Evolutionary conservation across 2,888 invertebrate genomes (phyloP).

Genomic region (Eupithecia subfuscata): DNA sequence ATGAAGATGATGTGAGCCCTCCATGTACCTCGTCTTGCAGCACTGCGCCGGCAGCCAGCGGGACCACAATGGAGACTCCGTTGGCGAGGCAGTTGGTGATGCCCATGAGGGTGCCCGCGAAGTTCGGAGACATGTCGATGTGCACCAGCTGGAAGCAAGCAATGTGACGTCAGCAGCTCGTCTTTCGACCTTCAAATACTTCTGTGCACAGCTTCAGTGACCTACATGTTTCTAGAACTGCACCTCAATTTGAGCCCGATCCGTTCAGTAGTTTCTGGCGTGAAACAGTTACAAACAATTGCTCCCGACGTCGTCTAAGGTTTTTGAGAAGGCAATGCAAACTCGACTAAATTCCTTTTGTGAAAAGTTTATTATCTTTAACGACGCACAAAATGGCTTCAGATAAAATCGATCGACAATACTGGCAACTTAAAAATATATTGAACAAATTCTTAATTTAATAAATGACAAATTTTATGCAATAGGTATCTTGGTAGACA

Average conservation of each 20-base stretch:
- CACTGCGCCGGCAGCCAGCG: constrained; percentile 87
- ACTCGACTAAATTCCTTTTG: no score
- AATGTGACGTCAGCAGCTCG: neutral
- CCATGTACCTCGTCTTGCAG: constrained; percentile 78
- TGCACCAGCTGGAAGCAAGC: constrained; percentile 88
- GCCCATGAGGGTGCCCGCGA: constrained; percentile 92
- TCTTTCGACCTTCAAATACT: neutral
- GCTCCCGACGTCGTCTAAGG: no score
- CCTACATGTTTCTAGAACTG: neutral
- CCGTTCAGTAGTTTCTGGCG: neutral
- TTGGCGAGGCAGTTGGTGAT: constrained; percentile 91
- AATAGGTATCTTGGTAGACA: no score
- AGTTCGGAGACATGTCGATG: constrained; percentile 92
- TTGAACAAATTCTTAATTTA: no score
- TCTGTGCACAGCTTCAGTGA: neutral
- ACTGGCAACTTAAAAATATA: no score
- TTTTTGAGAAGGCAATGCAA: no score
- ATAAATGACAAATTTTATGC: no score
- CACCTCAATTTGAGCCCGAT: neutral
- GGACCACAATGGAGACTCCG: constrained; percentile 90
- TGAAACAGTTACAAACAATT: neutral
- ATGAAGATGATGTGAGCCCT: no score
- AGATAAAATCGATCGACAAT: no score
- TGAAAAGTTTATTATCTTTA: no score
- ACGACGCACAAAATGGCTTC: no score